Evolutionary conservation across 2,888 invertebrate species (phyloP).

Genomic region (Trachelus iudaicus): DNA sequence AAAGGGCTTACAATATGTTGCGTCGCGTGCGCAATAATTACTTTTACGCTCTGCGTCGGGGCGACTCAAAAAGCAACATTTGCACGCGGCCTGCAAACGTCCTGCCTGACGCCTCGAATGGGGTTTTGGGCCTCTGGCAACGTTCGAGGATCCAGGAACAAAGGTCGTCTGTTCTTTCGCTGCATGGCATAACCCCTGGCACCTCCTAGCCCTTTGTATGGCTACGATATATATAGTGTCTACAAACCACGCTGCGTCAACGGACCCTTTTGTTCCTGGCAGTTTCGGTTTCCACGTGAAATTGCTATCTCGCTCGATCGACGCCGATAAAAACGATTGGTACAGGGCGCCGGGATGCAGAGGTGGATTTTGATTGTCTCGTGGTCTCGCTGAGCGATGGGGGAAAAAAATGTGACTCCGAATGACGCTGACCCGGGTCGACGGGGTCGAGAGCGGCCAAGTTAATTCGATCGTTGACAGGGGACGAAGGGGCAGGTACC

Average conservation of each 20-base stretch:
- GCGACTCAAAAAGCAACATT: slow-evolving; percentile 44
- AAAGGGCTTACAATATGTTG: slow-evolving; percentile 14
- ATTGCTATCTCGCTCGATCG: background rate
- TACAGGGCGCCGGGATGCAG: background rate
- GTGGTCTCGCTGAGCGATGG: background rate
- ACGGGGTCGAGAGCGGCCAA: background rate
- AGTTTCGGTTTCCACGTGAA: background rate
- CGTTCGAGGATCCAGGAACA: slow-evolving; percentile 34
- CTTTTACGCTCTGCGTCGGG: slow-evolving; percentile 39
- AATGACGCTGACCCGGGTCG: background rate
- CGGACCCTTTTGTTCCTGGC: background rate
- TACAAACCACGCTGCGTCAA: background rate
- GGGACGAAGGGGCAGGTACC: background rate
- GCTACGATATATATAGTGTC: background rate
- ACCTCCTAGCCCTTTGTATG: background rate
- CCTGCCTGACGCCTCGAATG: background rate
- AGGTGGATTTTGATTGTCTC: background rate
- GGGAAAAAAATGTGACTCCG: background rate
- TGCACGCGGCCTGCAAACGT: slow-evolving; percentile 11
- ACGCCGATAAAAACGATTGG: background rate
- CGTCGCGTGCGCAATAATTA: slow-evolving; percentile 50
- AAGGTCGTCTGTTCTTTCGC: slow-evolving; percentile 52
- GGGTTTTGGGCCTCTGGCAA: background rate
- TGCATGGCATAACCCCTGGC: slow-evolving; percentile 35
- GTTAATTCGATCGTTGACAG: background rate